Evolutionary conservation across 2,888 invertebrate genomes (phyloP), one percentile per base, ranked within the genome.

Genomic region (Onchidella celtica): DNA sequence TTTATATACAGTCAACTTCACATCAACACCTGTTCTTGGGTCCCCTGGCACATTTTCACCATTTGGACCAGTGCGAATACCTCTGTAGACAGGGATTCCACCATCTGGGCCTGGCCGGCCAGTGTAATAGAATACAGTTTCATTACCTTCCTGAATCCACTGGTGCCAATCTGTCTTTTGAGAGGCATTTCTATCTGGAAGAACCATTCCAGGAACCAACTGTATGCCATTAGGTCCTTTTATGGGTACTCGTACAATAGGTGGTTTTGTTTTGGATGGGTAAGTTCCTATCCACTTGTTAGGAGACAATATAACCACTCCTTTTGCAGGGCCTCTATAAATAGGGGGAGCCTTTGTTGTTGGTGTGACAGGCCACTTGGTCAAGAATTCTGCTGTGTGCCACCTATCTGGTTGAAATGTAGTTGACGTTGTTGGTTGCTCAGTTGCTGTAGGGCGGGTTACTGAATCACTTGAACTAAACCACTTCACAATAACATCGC

Each of bases 1-100:
- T 61, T 69, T 73, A 77, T 77, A 74, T n/a, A 83, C 78, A 3
- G 74, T 78, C 57, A 75, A 55, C 24, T 74, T 81, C 29, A 78
- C 78, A 57, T 24, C 1, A 24, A 77, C 55, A 24, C 68, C 57
- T 24, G 57, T 68, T 34, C 32, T 40, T 14, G 75, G 40, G 29
- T 75, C 36, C 6, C 38, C 63, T 29, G 59, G n/a, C 4, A 32
- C 59, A 6, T 27, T 36, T 55, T 36, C n/a, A 36, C 0, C 34
- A 21, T n/a, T 59, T 4, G 11, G 32, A 32, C 40, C 11, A 36
- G 21, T n/a, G 1, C 38, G 68, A 27, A 11, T 11, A 3, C 17
- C 36, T 6, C 59, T 68, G 24, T 14, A 24, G 4, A 68, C 2
- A 0, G 38, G 59, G 3, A 17, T 21, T 38, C 40, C 27, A 27